These are phyloP conservation scores for Neolamprologus hecqui DNA, from an alignment of 2,113 vertebrate genomes.

Conservation along the genomic window DNA sequence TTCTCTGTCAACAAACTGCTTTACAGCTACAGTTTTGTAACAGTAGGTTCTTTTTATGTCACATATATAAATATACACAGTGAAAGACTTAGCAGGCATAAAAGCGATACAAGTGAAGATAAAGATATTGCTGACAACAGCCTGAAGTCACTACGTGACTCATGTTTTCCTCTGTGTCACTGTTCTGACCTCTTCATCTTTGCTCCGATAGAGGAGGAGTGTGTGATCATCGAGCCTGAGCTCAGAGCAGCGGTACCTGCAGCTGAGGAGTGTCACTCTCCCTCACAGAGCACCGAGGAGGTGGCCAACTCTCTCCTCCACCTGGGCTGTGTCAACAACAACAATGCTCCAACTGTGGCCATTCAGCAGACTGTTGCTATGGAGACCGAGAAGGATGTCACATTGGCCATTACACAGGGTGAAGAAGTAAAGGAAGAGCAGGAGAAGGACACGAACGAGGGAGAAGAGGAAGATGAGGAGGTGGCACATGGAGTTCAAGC, in stretches of 20 bases:
- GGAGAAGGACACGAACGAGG: neutral
- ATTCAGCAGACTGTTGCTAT: conserved; percentile 31
- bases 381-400: conserved; percentile 46
- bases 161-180: neutral
- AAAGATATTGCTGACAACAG: neutral
- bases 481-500: conserved; percentile 30
- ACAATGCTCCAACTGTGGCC: conserved; percentile 1
- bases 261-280: neutral
- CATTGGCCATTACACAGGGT: conserved; percentile 1
- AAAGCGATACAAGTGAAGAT: neutral
- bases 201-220: conserved; percentile 65
- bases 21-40: neutral
- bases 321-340: conserved; percentile 73
- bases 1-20: neutral
- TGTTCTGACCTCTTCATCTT: conserved; percentile 2
- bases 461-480: conserved; percentile 59
- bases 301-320: conserved; percentile 86
- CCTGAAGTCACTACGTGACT: conserved; percentile 2
- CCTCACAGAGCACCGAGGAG: conserved; percentile 24
- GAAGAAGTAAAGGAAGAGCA: conserved; percentile 66
- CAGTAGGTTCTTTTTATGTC: neutral
- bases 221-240: conserved; percentile 60
- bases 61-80: neutral
- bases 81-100: neutral
- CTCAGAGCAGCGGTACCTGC: conserved; percentile 6